Base-by-base conservation (phyloP, 2,113 vertebrate species). In the Cathartes aura region DNA sequence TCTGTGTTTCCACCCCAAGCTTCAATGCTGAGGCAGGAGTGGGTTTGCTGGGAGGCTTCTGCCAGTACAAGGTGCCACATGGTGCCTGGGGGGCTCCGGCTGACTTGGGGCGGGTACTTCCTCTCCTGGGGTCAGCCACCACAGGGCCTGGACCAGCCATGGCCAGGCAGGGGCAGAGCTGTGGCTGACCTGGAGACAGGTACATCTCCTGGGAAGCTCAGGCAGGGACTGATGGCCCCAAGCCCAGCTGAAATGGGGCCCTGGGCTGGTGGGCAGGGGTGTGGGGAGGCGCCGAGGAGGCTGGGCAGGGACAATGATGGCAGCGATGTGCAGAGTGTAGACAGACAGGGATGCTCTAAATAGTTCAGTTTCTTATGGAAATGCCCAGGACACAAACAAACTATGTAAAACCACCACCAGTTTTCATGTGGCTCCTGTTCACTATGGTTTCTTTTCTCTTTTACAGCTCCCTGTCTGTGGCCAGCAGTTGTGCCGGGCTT, bases 381-480 rank as follows among this genome's bases (percentile, higher is more conserved):
- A 62, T 87, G 45, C 29, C 30, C 38, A 74, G 50, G 48, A 58
- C 58, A 53, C 15, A 71, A 79, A 50, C 30, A 73, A 83, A 38
- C 50, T 48, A 0, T 1, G 1, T 40, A 81, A 95, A 92, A 73
- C 4, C 13, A 62, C 10, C 1, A 2, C 40, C 17, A n/a, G 26
- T 91, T 78, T 76, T 87, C 59, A 11, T 11, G 14, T 89, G 30
- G 11, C 50, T 89, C 23, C 55, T 78, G 19, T 34, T 96, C 60
- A 89, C n/a, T 42, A 1, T 55, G n/a, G 6, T 74, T 94, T 91
- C 18, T 92, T 81, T 84, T 95, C 58, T 90, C 59, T 90, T 87
- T 91, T 45, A 75, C 66, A 93, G 92, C 18, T 89, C 29, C 36
- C 16, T 0, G 1, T 67, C 32, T 42, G 27, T 8, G 36, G 70